Percentiles rank a stretch among this genome's conserved stretches.
phyloP scores from a whole-genome alignment of 2,888 invertebrate genomes.

The Lordiphosa andalusiaca region DNA sequence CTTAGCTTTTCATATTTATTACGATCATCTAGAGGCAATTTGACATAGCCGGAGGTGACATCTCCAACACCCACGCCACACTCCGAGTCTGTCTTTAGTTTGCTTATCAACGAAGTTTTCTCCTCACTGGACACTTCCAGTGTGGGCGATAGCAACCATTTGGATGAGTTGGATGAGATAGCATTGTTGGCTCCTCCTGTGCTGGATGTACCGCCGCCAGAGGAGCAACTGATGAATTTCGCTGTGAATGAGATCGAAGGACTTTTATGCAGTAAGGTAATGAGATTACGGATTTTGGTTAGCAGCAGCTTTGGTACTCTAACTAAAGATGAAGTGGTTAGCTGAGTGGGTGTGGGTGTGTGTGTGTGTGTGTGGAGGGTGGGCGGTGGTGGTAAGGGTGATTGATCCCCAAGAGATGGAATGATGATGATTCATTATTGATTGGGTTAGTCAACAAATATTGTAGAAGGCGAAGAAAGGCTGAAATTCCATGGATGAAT shows the following conservation, averaged over 20 bases:
- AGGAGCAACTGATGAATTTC: constrained; percentile 60
- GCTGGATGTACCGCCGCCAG: constrained; percentile 23
- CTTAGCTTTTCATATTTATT: constrained; percentile 89
- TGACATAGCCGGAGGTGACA: constrained; percentile 81
- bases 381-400: too few species aligned
- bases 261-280: constrained; percentile 81
- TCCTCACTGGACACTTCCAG: constrained; percentile 79
- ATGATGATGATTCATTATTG: constrained; percentile 7
- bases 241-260: constrained; percentile 77
- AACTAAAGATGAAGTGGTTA: constrained; percentile 26
- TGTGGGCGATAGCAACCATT: constrained; percentile 80
- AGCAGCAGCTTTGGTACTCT: constrained; percentile 32
- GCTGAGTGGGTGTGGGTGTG: constrained; percentile 8
- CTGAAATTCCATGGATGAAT: constrained; percentile 19
- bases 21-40: constrained; percentile 85
- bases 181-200: constrained; percentile 35
- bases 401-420: constrained; percentile 15
- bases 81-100: constrained; percentile 74
- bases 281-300: constrained; percentile 54
- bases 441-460: constrained; percentile 19
- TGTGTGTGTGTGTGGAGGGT: background rate
- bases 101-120: constrained; percentile 78
- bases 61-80: constrained; percentile 45
- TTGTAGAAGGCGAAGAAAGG: constrained; percentile 2
- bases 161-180: constrained; percentile 77